A percentile compares a stretch with the other conserved stretches of the same genome.
phyloP scores from a whole-genome alignment of 1,140 invertebrate species.

The Metaphire vulgaris region DNA sequence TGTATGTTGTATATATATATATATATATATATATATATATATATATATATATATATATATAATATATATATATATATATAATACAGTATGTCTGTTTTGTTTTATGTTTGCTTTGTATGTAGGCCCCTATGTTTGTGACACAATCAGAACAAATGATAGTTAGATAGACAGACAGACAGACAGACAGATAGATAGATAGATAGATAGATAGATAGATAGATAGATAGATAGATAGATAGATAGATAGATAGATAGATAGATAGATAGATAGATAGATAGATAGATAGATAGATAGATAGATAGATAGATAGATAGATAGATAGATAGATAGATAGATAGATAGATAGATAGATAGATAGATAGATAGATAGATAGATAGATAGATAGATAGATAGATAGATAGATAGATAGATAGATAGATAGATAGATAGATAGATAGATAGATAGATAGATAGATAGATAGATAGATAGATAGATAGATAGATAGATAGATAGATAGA shows the following conservation, averaged over 20 bases:
- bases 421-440: background rate
- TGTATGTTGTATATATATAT: too few species aligned
- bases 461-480: background rate
- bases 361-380: constrained; percentile 3
- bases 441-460: background rate
- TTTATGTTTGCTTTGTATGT: too few species aligned
- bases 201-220: background rate
- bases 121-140: too few species aligned
- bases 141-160: too few species aligned
- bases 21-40: too few species aligned
- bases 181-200: background rate
- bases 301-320: constrained; percentile 3
- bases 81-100: too few species aligned
- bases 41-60: too few species aligned
- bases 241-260: constrained; percentile 3
- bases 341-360: constrained; percentile 3
- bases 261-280: constrained; percentile 3
- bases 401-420: background rate
- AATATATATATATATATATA: too few species aligned
- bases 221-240: constrained; percentile 3
- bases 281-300: constrained; percentile 3
- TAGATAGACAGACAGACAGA: background rate
- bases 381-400: constrained; percentile 1
- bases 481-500: background rate
- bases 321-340: constrained; percentile 3